Evolutionary conservation across 2,797 vertebrate species (phyloP).

Genomic region (Champsocephalus gunnari): DNA sequence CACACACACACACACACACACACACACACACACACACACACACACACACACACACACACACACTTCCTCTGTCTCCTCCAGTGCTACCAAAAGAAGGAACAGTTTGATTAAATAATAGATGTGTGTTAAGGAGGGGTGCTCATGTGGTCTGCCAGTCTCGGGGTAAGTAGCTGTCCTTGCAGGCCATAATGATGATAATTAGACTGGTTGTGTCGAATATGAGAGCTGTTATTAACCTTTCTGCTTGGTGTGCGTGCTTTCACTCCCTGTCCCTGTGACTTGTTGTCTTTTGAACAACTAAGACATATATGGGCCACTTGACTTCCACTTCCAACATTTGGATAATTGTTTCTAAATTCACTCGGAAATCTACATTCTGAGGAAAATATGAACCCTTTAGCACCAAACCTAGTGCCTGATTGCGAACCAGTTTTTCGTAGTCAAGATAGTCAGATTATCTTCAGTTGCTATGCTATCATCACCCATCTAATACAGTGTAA

Average conservation of each 20-base stretch:
- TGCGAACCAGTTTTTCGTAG: too few species aligned
- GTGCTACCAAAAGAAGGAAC: conserved; percentile 84
- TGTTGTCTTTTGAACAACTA: conserved; percentile 72
- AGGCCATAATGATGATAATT: conserved; percentile 99
- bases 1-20: not conserved
- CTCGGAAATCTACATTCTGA: not conserved
- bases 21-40: too few species aligned
- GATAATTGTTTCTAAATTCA: conserved; percentile 22
- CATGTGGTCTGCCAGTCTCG: conserved; percentile 93
- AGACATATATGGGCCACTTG: conserved; percentile 56
- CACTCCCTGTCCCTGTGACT: conserved; percentile 75
- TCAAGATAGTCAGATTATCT: too few species aligned
- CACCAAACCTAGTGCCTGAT: too few species aligned
- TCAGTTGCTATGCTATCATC: too few species aligned
- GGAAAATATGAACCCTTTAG: too few species aligned
- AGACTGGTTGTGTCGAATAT: conserved; percentile 93
- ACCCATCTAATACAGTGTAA: too few species aligned
- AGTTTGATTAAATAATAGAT: conserved; percentile 99
- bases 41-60: conserved; percentile 7
- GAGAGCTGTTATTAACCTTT: conserved; percentile 98
- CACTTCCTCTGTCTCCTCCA: conserved; percentile 32
- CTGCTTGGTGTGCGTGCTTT: conserved; percentile 76
- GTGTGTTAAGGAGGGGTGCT: conserved; percentile 92
- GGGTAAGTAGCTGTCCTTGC: conserved; percentile 96
- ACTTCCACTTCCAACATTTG: conserved; percentile 5